phyloP scores from a whole-genome alignment of 1,140 invertebrate species.

The Apis florea region DNA sequence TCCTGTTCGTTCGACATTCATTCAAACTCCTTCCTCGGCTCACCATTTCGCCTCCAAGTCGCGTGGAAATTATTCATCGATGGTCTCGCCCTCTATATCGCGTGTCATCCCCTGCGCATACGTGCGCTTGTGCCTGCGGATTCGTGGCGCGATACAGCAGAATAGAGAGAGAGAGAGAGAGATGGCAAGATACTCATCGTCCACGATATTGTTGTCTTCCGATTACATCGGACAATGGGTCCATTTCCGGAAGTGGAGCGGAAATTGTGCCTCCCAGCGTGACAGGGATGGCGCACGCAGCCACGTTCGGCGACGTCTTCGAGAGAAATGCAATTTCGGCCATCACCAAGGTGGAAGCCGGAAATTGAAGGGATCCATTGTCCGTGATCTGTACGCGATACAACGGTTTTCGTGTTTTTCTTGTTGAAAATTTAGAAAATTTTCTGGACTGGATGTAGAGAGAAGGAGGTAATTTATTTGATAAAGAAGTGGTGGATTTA shows the following conservation, averaged over 20 bases:
- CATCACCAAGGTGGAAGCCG: constrained; percentile 52
- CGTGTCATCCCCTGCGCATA: constrained; percentile 21
- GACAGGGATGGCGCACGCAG: constrained; percentile 29
- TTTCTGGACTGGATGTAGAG: no score
- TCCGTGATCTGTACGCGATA: constrained; percentile 1
- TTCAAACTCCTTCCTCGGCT: constrained; percentile 10
- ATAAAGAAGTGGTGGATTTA: no score
- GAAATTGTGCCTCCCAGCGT: constrained; percentile 60
- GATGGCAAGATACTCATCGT: constrained; percentile 43
- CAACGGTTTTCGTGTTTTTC: not conserved
- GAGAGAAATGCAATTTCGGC: constrained; percentile 51
- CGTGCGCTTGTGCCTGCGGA: not conserved
- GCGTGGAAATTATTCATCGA: constrained; percentile 34
- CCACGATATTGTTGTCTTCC: constrained; percentile 67
- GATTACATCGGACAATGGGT: constrained; percentile 65
- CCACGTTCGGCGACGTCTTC: constrained; percentile 44
- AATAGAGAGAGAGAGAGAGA: not conserved
- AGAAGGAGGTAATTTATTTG: no score
- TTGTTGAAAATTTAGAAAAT: not conserved
- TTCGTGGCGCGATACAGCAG: constrained; percentile 1
- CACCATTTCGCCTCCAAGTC: not conserved
- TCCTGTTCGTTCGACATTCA: not conserved
- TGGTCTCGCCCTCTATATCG: constrained; percentile 14
- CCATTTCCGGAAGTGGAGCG: constrained; percentile 64
- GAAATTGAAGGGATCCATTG: constrained; percentile 58